Evolutionary conservation across 2,888 invertebrate species (phyloP), one percentile per base, ranked within the genome.

Genomic region (Drosophila picticornis): DNA sequence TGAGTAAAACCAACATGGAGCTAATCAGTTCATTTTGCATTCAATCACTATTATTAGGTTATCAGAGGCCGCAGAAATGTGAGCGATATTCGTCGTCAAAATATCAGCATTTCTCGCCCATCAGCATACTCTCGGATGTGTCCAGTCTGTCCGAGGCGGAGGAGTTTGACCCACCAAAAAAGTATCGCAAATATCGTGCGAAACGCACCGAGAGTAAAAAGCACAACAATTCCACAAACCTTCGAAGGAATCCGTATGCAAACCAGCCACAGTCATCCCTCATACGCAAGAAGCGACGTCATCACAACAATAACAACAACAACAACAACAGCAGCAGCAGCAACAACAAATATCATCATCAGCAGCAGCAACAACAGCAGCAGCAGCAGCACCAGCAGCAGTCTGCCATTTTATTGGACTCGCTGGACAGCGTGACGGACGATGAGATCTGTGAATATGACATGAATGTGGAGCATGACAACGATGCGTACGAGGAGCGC

Each of bases 121-220:
- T 77, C 9, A 74, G 43, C 29, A 69, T 80, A 29, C 69, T 83
- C 0, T 90, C 87, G 34, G 90, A 88, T 70, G 77, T 85, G 19
- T 78, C 85, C 5, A 88, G 85, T 50, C 55, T 63, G 51, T 79
- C 81, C 4, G 56, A 38, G 22, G 75, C 75, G 10, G 59, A 65
- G 31, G 83, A 83, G n/a, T 58, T 65, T 38, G 77, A 72, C 5
- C 48, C 60, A n/a, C 77, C 82, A 5, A 71, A 76, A 13, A 83
- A 69, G 52, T 48, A 59, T 55, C 71, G 77, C 10, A 80, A 53
- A 36, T 74, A 77, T 11, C 80, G 72, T 40, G 4, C 57, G n/a
- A 83, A 73, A 25, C 75, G 81, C 25, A 27, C 34, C 4, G 81
- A 77, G 0, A 22, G 32, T 6, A 62, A 65, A 29, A 61, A 38